A percentile compares a stretch with the other conserved stretches of the same genome.
Evolutionary conservation across 2,888 invertebrate species (phyloP).

Genomic region (Gastrophysa polygoni): DNA sequence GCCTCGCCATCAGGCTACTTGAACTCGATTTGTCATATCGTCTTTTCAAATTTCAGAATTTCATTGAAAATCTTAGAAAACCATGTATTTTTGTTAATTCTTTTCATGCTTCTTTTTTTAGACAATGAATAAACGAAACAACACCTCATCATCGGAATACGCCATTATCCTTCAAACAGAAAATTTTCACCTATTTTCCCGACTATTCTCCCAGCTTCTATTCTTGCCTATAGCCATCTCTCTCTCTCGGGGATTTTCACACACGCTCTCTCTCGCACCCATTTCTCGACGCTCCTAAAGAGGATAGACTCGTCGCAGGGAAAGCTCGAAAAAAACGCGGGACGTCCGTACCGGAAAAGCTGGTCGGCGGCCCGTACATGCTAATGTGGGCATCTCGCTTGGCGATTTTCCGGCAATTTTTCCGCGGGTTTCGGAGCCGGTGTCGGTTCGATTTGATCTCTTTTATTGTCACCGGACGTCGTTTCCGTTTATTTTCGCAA

Average conservation of each 20-base stretch:
- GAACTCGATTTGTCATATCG: too few species aligned
- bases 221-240: not conserved
- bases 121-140: too few species aligned
- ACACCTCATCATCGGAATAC: too few species aligned
- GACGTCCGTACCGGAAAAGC: slow-evolving; percentile 18
- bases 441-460: not conserved
- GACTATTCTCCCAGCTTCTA: not conserved
- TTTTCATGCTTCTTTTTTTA: too few species aligned
- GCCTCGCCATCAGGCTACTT: too few species aligned
- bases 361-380: slow-evolving; percentile 23
- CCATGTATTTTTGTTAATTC: too few species aligned
- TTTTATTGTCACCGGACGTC: not conserved
- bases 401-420: slow-evolving; percentile 25
- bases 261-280: not conserved
- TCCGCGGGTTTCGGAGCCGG: not conserved
- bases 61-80: too few species aligned
- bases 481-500: not conserved
- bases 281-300: not conserved
- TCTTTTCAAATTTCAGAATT: too few species aligned
- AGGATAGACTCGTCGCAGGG: not conserved
- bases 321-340: not conserved
- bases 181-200: not conserved
- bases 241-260: not conserved
- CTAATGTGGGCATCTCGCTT: slow-evolving; percentile 21
- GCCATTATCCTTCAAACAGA: too few species aligned